Conservation (phyloP, 30 jellyfish, hydroid and myxozoan genomes). For the Sanderia malayensis region DNA sequence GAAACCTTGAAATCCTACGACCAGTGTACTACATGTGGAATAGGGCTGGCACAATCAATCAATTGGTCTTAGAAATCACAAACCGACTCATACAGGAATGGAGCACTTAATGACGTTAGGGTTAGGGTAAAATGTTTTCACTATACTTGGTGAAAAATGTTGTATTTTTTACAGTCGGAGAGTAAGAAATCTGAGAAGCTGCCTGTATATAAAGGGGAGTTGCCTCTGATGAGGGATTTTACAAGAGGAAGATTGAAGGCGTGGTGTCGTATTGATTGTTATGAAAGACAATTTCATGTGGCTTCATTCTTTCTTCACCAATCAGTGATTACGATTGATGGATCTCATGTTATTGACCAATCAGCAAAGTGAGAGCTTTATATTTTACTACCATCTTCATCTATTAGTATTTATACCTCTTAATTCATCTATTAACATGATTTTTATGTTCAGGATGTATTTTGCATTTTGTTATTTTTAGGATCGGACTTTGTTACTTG, state of each 20-base stretch:
- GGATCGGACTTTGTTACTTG: constrained; percentile 78
- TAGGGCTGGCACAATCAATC: no score
- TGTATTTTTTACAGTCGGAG: constrained; percentile 16
- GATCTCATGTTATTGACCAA: constrained; percentile 56
- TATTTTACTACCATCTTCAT: no score
- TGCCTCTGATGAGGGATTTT: constrained; percentile 71
- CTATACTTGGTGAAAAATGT: neutral
- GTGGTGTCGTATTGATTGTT: constrained; percentile 95
- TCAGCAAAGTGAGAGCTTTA: constrained; percentile 49
- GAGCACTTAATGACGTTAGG: no score
- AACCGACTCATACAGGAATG: no score
- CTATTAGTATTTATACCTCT: no score
- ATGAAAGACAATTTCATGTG: constrained; percentile 88
- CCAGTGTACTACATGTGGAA: no score
- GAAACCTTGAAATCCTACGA: no score
- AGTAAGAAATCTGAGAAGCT: constrained; percentile 1
- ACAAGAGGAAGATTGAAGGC: constrained; percentile 68
- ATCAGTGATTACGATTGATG: constrained; percentile 82
- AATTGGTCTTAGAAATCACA: no score
- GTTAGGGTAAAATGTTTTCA: no score
- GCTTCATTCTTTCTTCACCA: constrained; percentile 88
- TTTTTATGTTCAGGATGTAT: no score
- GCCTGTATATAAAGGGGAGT: constrained; percentile 28
- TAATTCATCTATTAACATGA: no score
- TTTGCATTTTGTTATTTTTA: constrained; percentile 6